Evolutionary conservation across 2,797 vertebrate genomes (phyloP).

Genomic region (Cygnus olor): DNA sequence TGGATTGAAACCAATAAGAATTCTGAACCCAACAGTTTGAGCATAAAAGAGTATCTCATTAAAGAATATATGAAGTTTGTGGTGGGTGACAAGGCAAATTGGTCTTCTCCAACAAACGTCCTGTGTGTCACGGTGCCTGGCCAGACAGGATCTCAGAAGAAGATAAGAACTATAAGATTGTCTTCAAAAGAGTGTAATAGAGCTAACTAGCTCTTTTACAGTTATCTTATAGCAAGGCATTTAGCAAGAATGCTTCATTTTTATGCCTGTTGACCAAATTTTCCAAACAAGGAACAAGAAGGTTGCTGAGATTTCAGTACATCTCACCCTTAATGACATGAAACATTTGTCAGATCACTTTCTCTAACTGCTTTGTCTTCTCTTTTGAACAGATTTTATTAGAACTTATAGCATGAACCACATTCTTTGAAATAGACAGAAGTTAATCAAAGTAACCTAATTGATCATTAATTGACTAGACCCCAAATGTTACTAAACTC

Average conservation of each 20-base stretch:
- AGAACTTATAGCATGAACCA: not conserved
- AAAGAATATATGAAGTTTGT: not conserved
- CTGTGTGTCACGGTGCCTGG: not conserved
- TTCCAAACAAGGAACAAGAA: not conserved
- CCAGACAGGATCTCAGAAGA: not conserved
- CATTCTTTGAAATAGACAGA: not conserved
- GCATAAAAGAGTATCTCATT: not conserved
- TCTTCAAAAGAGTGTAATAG: not conserved
- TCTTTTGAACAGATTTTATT: not conserved
- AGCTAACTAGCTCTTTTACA: not conserved
- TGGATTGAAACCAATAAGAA: not conserved
- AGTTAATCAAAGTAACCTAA: not conserved
- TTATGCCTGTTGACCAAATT: not conserved
- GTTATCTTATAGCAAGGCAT: not conserved
- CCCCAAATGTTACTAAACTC: not conserved
- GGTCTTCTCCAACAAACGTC: not conserved
- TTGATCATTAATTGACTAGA: not conserved
- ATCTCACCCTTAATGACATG: not conserved
- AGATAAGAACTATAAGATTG: not conserved
- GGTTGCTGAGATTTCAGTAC: not conserved
- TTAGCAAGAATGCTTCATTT: not conserved
- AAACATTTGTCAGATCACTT: not conserved
- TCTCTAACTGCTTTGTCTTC: not conserved
- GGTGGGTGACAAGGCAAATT: not conserved
- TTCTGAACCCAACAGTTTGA: not conserved